Conservation (phyloP, 2,797 vertebrate species). For the Acrocephalus scirpaceus region DNA sequence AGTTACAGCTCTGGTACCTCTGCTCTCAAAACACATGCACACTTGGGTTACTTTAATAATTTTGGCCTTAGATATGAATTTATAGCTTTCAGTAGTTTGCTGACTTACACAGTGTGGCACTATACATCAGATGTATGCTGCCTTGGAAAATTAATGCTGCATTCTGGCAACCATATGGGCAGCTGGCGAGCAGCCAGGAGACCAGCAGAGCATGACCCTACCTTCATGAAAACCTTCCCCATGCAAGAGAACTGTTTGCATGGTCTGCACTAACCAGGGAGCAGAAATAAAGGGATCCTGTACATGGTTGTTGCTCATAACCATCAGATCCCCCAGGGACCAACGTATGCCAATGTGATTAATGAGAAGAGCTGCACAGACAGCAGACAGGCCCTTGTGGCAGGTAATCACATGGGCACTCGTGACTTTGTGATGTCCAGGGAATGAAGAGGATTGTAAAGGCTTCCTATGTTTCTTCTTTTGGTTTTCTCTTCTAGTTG, state of each 20-base stretch:
- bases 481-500: neutral
- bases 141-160: constrained; percentile 18
- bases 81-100: neutral
- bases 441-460: neutral
- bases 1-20: neutral
- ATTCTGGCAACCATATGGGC: constrained; percentile 44
- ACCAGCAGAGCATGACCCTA: neutral
- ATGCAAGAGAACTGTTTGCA: neutral
- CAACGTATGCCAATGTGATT: neutral
- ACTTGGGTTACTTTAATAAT: neutral
- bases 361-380: neutral
- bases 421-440: neutral
- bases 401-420: neutral
- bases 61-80: neutral
- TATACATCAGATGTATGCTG: neutral
- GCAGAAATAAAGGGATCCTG: neutral
- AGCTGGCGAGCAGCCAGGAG: neutral
- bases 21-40: neutral
- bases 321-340: neutral
- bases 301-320: neutral
- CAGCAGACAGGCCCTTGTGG: neutral
- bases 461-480: neutral
- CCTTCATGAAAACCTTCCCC: neutral
- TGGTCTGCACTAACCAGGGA: neutral
- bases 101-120: neutral